phyloP scores from a whole-genome alignment of 2,113 vertebrate genomes.

The Neolamprologus brichardi region DNA sequence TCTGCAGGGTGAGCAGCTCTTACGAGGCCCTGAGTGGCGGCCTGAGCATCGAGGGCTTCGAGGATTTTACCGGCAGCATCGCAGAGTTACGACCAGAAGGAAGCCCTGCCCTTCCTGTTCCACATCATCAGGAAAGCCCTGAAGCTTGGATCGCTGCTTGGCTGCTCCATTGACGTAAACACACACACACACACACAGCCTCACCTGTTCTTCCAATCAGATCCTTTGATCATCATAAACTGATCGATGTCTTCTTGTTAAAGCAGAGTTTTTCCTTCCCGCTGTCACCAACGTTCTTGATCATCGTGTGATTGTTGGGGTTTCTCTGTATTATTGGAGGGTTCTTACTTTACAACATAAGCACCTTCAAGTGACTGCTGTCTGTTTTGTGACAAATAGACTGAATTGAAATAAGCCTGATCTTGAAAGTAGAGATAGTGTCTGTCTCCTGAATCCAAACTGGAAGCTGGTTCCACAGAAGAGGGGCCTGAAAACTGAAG shows the following conservation, averaged over 20 bases:
- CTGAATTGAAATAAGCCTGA: rapidly evolving
- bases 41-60: not conserved
- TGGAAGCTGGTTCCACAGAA: not conserved
- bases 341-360: not conserved
- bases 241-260: not conserved
- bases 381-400: not conserved
- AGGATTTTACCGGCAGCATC: not conserved
- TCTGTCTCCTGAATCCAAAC: not conserved
- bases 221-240: not conserved
- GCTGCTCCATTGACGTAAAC: not conserved
- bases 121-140: not conserved
- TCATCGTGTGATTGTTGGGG: not conserved
- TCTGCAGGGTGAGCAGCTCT: conserved; percentile 18
- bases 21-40: not conserved
- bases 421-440: not conserved
- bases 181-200: not conserved
- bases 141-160: not conserved
- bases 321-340: not conserved
- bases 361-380: not conserved
- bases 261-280: not conserved
- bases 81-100: not conserved
- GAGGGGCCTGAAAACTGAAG: not conserved
- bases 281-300: not conserved
- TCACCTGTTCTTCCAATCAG: not conserved
- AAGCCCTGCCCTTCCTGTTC: not conserved